Conservation (phyloP, 2,797 vertebrate genomes). For the Catamblyrhynchus diadema region DNA sequence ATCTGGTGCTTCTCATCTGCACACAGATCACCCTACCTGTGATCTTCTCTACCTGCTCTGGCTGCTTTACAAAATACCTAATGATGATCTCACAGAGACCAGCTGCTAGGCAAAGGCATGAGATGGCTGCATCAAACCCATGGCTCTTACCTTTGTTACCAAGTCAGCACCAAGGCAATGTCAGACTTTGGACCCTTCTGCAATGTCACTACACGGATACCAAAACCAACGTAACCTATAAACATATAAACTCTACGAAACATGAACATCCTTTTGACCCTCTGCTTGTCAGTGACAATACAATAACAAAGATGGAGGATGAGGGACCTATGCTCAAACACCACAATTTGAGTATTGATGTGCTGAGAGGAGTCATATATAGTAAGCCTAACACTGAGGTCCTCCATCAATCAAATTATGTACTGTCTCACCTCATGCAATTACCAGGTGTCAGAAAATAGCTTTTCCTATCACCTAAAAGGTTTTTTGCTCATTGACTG, state of each 20-base stretch:
- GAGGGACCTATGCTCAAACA: background rate
- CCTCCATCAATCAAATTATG: background rate
- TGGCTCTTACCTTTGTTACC: background rate
- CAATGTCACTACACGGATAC: background rate
- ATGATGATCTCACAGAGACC: background rate
- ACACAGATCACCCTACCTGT: fast-evolving
- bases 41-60: background rate
- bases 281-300: background rate
- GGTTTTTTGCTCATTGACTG: background rate
- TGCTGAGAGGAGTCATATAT: background rate
- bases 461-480: background rate
- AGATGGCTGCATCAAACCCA: background rate
- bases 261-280: background rate
- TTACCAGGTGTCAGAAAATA: background rate
- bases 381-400: background rate
- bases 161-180: background rate
- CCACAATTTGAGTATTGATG: background rate
- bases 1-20: background rate
- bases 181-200: background rate
- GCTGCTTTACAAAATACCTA: background rate
- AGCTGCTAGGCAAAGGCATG: background rate
- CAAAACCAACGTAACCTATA: background rate
- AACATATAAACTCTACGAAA: background rate
- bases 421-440: background rate
- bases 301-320: background rate